phyloP scores from a whole-genome alignment of 2,113 vertebrate genomes.

The Trogon surrucura region DNA sequence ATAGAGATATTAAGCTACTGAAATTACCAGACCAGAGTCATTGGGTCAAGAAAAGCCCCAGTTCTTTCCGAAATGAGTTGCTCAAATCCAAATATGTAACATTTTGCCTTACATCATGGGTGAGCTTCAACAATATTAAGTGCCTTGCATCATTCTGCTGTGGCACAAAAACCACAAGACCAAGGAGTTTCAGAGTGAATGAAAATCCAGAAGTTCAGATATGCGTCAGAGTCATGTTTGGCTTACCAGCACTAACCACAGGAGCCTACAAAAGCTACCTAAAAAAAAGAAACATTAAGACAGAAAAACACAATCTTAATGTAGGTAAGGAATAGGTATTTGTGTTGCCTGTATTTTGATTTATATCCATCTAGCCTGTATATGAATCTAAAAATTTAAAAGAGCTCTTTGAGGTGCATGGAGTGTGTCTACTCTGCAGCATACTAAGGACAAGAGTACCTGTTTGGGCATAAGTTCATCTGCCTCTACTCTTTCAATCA shows the following conservation, averaged over 20 bases:
- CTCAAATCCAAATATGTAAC: neutral
- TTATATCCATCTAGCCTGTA: neutral
- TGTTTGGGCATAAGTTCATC: neutral
- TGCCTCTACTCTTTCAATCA: neutral
- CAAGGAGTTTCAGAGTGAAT: conserved; percentile 21
- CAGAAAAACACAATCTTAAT: neutral
- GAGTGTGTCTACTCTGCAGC: neutral
- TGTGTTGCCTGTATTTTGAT: neutral
- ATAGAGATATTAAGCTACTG: neutral
- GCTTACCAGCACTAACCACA: neutral
- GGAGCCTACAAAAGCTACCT: neutral
- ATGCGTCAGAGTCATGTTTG: rapidly evolving
- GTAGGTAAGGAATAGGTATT: neutral
- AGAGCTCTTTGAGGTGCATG: neutral
- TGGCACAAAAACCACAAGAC: neutral
- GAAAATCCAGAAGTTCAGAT: neutral
- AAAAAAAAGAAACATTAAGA: neutral
- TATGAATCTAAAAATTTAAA: neutral
- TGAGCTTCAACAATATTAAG: neutral
- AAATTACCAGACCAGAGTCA: neutral
- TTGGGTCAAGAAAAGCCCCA: neutral
- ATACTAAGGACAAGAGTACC: neutral
- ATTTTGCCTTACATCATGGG: neutral
- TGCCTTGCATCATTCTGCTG: neutral
- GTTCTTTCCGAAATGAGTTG: neutral